A percentile compares a stretch with the other conserved stretches of the same genome.
Evolutionary conservation across 1,140 invertebrate genomes (phyloP).

Genomic region (Penaeus chinensis): DNA sequence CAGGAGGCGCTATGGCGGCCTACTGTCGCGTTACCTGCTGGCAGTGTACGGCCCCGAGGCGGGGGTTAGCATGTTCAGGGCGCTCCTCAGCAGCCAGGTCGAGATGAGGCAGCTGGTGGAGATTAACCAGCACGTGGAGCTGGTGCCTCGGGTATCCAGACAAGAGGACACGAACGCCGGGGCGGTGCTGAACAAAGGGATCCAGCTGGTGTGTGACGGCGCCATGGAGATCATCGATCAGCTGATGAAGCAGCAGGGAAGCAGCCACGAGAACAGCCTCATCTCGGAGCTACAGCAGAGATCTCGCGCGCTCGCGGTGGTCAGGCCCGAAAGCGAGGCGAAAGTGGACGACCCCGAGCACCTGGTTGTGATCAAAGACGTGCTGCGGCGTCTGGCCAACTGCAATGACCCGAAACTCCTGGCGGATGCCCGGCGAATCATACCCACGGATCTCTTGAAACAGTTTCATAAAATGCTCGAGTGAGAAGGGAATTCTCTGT

Average conservation of each 20-base stretch:
- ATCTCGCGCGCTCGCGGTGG: not conserved
- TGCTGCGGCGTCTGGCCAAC: constrained; percentile 7
- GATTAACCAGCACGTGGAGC: constrained; percentile 20
- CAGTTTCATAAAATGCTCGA: constrained; percentile 4
- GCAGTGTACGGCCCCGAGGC: not conserved
- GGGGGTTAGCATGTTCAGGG: not conserved
- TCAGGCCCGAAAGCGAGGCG: too few relatives aligned
- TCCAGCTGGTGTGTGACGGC: constrained; percentile 23
- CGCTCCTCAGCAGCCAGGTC: constrained; percentile 30
- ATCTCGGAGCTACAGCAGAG: too few relatives aligned
- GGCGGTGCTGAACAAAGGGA: constrained; percentile 1
- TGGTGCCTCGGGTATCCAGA: constrained; percentile 14
- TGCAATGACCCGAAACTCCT: constrained; percentile 33
- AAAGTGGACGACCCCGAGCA: not conserved
- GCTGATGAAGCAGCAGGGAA: not conserved
- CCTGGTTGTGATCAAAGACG: not conserved
- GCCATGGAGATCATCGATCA: not conserved
- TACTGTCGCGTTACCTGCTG: constrained; percentile 38
- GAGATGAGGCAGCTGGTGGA: constrained; percentile 35
- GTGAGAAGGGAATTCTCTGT: not conserved
- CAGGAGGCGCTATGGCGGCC: constrained; percentile 11
- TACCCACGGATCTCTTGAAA: constrained; percentile 4
- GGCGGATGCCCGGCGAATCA: constrained; percentile 28
- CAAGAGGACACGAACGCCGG: not conserved
- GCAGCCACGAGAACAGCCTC: not conserved